Base-by-base conservation (phyloP, 92 coral and sea anemone species). In the Porites evermanni region DNA sequence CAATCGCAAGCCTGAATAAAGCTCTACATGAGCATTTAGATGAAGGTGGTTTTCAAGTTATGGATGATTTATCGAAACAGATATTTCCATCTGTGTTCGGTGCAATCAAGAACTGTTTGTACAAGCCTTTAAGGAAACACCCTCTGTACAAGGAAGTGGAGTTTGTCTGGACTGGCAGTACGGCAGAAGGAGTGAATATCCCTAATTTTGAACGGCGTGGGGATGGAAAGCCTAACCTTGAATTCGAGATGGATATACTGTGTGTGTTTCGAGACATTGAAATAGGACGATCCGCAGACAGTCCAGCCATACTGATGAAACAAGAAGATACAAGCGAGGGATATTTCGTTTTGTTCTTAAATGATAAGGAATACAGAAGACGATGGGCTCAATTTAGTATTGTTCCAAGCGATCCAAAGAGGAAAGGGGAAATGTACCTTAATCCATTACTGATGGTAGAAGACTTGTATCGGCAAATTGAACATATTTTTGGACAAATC, bases 141-240 rank as follows among this genome's bases (percentile, higher is more conserved):
- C 89, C 89, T 6, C 79, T 81, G 53, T 86, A 86, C 12, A 26
- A 59, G 53, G 83, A 78, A 52, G 64, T 86, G 17, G 89, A 86
- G 53, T 77, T 86, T 24, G 5, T 86, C 26, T 86, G 89, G 89
- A 86, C 85, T 12, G 89, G 89, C 50, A 86, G 89, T 78, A 86
- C 89, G 1, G 89, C 89, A 1, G 89, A 86, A 38, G 85, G 85
- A 0, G 89, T 86, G 47, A 86, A 86, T 79, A 86, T 86, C 52
- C 89, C 89, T 10, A 86, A 86, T 61, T 86, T 86, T 60, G 85
- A 86, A 23, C 32, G 89, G 10, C 24, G 70, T 32, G 89, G 89
- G 72, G 78, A 65, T 71, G 75, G 85, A 79, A 79, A 70, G 26
- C 85, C 72, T 18, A 65, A 70, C 38, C 73, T 86, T 21, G 89